Conservation (phyloP, 2,888 invertebrate genomes). For the Neelides folsomi region DNA sequence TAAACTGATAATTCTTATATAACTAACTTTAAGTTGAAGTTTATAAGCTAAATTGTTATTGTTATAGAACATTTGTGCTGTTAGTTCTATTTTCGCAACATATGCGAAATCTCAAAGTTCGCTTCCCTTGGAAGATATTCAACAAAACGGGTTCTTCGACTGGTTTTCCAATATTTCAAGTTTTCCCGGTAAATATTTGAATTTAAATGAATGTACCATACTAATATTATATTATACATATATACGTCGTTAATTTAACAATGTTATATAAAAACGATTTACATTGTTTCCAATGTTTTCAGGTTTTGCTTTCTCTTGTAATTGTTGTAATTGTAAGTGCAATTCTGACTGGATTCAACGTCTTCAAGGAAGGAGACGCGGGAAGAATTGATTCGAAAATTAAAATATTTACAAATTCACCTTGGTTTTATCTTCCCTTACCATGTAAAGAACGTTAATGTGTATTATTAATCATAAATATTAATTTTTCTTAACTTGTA, state of each 20-base stretch:
- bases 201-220: too few species aligned
- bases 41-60: too few species aligned
- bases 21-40: too few species aligned
- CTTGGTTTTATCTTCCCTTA: conserved; percentile 67
- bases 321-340: conserved; percentile 63
- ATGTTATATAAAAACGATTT: too few species aligned
- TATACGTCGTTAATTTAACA: too few species aligned
- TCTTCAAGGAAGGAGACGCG: conserved; percentile 51
- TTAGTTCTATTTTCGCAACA: conserved; percentile 63
- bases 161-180: conserved; percentile 57
- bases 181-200: conserved; percentile 65
- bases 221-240: too few species aligned
- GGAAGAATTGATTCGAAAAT: conserved; percentile 60
- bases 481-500: too few species aligned
- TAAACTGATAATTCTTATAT: too few species aligned
- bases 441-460: conserved; percentile 48
- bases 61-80: conserved; percentile 53
- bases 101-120: conserved; percentile 51
- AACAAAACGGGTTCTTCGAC: too few species aligned
- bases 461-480: too few species aligned
- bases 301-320: conserved; percentile 59
- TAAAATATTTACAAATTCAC: conserved; percentile 54
- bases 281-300: too few species aligned
- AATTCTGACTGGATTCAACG: conserved; percentile 51
- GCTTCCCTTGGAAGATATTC: conserved; percentile 47